Percentiles rank a stretch among this genome's conserved stretches.
Evolutionary conservation across 2,888 invertebrate genomes (phyloP).

Genomic region (Lasioglossum oenotherae): DNA sequence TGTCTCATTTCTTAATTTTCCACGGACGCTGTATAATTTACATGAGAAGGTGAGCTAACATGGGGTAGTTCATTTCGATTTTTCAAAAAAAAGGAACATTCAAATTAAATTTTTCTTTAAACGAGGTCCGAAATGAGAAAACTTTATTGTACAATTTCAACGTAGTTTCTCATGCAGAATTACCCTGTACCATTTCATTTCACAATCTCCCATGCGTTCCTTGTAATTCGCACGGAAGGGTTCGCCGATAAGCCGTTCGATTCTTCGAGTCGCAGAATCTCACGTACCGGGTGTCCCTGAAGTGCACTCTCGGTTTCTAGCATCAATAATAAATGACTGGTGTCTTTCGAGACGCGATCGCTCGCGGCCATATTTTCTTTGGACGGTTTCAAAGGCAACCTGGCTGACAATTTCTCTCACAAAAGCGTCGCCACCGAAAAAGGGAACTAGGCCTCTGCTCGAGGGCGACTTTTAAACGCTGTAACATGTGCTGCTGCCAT

Average conservation of each 20-base stretch:
- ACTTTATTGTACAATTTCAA: neutral
- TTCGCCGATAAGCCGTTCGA: neutral
- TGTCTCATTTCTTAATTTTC: neutral
- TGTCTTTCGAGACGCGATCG: neutral
- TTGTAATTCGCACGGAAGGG: neutral
- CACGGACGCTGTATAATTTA: neutral
- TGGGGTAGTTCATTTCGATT: neutral
- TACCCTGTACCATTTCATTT: neutral
- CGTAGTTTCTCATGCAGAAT: neutral
- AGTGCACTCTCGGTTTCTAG: neutral
- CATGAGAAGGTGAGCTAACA: neutral
- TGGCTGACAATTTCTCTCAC: slow-evolving; percentile 28
- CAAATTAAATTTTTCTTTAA: neutral
- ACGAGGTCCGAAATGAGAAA: neutral
- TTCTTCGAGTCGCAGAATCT: neutral
- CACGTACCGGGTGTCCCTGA: neutral
- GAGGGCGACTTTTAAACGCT: slow-evolving; percentile 42
- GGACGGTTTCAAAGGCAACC: slow-evolving; percentile 16
- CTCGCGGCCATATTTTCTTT: slow-evolving; percentile 25
- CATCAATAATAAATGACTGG: slow-evolving; percentile 33
- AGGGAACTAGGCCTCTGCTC: slow-evolving; percentile 47
- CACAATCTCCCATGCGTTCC: neutral
- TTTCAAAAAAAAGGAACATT: neutral
- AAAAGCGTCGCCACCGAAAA: slow-evolving; percentile 35
- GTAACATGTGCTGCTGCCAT: slow-evolving; percentile 5